Conservation (phyloP, 2,797 vertebrate genomes). For the Cetoscarus ocellatus region DNA sequence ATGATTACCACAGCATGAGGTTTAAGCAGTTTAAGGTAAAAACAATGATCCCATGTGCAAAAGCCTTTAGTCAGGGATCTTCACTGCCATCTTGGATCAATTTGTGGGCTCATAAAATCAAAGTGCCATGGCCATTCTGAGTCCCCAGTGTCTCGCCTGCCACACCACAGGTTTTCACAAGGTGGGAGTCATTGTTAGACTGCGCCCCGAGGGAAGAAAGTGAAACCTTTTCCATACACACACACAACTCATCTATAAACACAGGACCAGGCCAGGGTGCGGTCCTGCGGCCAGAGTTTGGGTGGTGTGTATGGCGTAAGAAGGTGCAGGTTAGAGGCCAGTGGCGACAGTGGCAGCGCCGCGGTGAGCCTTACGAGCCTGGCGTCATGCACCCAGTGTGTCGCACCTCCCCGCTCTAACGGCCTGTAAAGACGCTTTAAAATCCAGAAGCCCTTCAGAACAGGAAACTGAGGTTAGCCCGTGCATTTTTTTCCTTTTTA, state of each 20-base stretch:
- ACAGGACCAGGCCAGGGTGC: constrained; percentile 57
- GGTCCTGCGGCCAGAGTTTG: constrained; percentile 58
- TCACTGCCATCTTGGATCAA: constrained; percentile 74
- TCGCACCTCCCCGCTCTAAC: constrained; percentile 53
- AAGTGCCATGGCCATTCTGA: constrained; percentile 60
- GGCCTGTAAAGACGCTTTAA: constrained; percentile 59
- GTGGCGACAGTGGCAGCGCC: constrained; percentile 71
- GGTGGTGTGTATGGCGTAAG: constrained; percentile 19
- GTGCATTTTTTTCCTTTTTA: constrained; percentile 58
- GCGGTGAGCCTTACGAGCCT: constrained; percentile 73
- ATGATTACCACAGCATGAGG: too few species aligned
- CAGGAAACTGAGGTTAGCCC: constrained; percentile 71
- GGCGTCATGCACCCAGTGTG: constrained; percentile 60
- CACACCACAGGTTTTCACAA: constrained; percentile 75
- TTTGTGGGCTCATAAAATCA: constrained; percentile 77
- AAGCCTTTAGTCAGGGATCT: constrained; percentile 57
- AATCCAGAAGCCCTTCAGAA: constrained; percentile 48
- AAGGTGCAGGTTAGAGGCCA: constrained; percentile 67
- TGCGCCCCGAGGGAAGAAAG: constrained; percentile 34
- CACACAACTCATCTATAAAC: constrained; percentile 65
- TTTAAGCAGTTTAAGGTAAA: too few species aligned
- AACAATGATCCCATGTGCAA: too few species aligned
- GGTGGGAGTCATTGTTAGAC: constrained; percentile 59
- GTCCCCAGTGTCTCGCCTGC: constrained; percentile 54
- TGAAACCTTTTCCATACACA: constrained; percentile 42